Evolutionary conservation across 2,888 invertebrate species (phyloP).

Genomic region (Trissolcus japonicus): DNA sequence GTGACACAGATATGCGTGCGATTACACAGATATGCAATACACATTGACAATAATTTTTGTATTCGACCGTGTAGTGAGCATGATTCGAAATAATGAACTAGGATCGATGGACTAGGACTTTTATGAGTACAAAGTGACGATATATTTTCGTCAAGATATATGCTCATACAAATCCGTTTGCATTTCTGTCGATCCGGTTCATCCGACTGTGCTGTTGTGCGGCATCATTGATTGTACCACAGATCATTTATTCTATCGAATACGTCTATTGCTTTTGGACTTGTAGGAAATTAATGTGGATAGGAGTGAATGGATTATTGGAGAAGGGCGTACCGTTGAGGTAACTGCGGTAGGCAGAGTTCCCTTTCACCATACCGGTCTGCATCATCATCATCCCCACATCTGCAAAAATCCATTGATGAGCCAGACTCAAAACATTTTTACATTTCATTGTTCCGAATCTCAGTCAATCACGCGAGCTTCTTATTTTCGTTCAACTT

Average conservation of each 20-base stretch:
- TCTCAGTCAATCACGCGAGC: too few species aligned
- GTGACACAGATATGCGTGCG: slow-evolving; percentile 28
- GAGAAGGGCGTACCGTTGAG: slow-evolving; percentile 87
- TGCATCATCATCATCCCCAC: slow-evolving; percentile 98
- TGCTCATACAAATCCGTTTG: neutral
- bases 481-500: too few species aligned
- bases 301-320: slow-evolving; percentile 62
- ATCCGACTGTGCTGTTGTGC: slow-evolving; percentile 40
- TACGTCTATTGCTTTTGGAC: slow-evolving; percentile 52
- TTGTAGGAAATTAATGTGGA: slow-evolving; percentile 44
- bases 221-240: slow-evolving; percentile 25
- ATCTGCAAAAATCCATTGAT: slow-evolving; percentile 85
- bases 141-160: too few species aligned
- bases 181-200: slow-evolving; percentile 10
- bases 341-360: slow-evolving; percentile 84
- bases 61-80: slow-evolving; percentile 20
- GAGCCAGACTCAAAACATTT: slow-evolving; percentile 59
- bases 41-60: slow-evolving; percentile 25
- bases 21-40: slow-evolving; percentile 16
- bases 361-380: slow-evolving; percentile 96
- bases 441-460: neutral
- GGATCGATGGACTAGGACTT: slow-evolving; percentile 4
- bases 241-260: slow-evolving; percentile 50
- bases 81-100: slow-evolving; percentile 21
- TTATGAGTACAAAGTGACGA: neutral